These are phyloP conservation scores for Oxyteleia sp. DNA, from an alignment of 2,888 invertebrate genomes.

Conservation along the genomic window DNA sequence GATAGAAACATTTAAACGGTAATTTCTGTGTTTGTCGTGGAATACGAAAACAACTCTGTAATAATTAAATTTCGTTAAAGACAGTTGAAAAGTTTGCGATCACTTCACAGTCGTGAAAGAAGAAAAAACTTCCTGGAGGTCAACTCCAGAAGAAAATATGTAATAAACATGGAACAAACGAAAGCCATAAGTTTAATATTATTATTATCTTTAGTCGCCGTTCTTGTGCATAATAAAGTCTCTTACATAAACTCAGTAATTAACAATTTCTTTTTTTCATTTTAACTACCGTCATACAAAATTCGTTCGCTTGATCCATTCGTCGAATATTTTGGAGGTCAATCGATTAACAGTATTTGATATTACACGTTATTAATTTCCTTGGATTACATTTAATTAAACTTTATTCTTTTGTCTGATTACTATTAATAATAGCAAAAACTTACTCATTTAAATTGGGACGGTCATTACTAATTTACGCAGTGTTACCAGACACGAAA, in stretches of 20 bases:
- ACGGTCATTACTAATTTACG: slow-evolving; percentile 65
- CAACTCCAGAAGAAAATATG: background rate
- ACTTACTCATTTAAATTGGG: slow-evolving; percentile 54
- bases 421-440: slow-evolving; percentile 60
- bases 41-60: slow-evolving; percentile 7
- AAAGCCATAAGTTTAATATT: slow-evolving; percentile 16
- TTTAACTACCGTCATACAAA: slow-evolving; percentile 35
- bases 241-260: slow-evolving; percentile 26
- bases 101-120: background rate
- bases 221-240: slow-evolving; percentile 20
- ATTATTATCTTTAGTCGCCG: slow-evolving; percentile 30
- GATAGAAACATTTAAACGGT: slow-evolving; percentile 28
- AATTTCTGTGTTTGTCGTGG: slow-evolving; percentile 4
- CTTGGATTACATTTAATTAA: slow-evolving; percentile 33
- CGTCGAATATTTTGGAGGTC: slow-evolving; percentile 27
- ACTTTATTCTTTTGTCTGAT: slow-evolving; percentile 19
- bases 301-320: slow-evolving; percentile 36
- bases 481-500: slow-evolving; percentile 31
- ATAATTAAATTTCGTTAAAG: background rate
- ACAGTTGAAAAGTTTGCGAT: background rate
- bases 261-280: slow-evolving; percentile 27
- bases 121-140: background rate
- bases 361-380: slow-evolving; percentile 17
- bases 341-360: slow-evolving; percentile 24
- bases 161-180: slow-evolving; percentile 4